A percentile compares a stretch with the other conserved stretches of the same genome.
Evolutionary conservation across 2,797 vertebrate genomes (phyloP).

Genomic region (Numenius phaeopus): DNA sequence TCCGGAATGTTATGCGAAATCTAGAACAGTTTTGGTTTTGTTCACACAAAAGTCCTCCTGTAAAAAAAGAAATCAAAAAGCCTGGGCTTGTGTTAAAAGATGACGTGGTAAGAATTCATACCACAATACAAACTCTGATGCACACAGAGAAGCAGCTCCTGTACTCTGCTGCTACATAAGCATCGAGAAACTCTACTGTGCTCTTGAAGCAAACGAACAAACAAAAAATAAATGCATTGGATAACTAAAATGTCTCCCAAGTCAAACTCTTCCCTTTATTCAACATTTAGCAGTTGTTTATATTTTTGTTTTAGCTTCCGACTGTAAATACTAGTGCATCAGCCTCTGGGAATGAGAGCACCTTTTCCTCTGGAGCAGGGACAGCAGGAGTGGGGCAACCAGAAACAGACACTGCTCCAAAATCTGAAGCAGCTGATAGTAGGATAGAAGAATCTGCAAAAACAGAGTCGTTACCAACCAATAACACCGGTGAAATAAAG

Average conservation of each 20-base stretch:
- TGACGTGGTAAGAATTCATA: not conserved
- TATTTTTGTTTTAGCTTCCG: constrained; percentile 76
- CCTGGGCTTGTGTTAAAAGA: not conserved
- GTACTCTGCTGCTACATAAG: not conserved
- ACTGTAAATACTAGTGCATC: constrained; percentile 77
- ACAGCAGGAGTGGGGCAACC: constrained; percentile 55
- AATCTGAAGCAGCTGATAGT: constrained; percentile 71
- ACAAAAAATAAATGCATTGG: not conserved
- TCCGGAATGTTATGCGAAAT: not conserved
- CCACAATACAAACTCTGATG: not conserved
- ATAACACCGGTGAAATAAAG: constrained; percentile 82
- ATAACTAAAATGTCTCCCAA: not conserved
- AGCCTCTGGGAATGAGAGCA: constrained; percentile 73
- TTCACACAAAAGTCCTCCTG: not conserved
- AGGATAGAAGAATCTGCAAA: constrained; percentile 77
- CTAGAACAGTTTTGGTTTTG: not conserved
- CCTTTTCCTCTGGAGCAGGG: constrained; percentile 80
- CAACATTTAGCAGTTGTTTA: not conserved
- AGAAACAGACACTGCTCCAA: constrained; percentile 74
- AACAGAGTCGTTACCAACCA: constrained; percentile 67
- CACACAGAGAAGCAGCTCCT: not conserved
- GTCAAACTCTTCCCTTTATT: not conserved
- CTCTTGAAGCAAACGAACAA: not conserved
- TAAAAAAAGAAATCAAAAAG: not conserved
- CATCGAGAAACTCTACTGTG: not conserved